Base-by-base conservation (phyloP, 2,113 vertebrate species). In the Crotalus tigris region DNA sequence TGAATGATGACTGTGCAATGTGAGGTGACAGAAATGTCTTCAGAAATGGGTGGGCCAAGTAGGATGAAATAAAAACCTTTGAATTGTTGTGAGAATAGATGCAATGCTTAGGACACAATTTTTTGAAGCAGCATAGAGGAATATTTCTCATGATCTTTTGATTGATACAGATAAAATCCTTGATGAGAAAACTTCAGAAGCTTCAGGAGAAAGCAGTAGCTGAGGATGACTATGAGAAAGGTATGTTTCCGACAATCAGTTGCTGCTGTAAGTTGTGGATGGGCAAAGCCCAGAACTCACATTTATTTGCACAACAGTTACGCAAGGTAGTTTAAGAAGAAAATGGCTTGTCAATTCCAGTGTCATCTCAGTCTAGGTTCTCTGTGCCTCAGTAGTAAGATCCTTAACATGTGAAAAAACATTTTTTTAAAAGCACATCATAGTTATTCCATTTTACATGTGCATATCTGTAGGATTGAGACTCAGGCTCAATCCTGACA, bases 211-310 rank as follows among this genome's bases (percentile, higher is more conserved):
- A 98, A 96, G 98, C 98, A 15, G 33, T 99, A 95, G 96, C 98
- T 89, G 98, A 98, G 51, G 98, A 98, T n/a, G 98, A 99, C 95
- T 99, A 98, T 90, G 98, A 99, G 4, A 97, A 95, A 97, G 99
- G 99, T 99, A 51, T 53, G 85, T 87, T 51, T 87, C 23, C 29
- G 24, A 5, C 46, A 33, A 55, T 17, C 29, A 57, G 53, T 88
- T 33, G 53, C 53, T 61, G 91, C 53, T 57, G 2, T n/a, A 24
- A 4, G 6, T 85, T 53, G 24, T 29, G 12, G 9, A 23, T 33
- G 7, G 33, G 26, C 17, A 49, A 12, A 21, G n/a, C 64, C 51
- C 81, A 88, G 26, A 4, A 75, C 44, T 86, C 9, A 91, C 2
- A 7, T 19, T 64, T 51, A 91, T 91, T 54, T 7, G 9, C 75